phyloP scores from a whole-genome alignment of 1,140 invertebrate species.

The Ridgeia piscesae region DNA sequence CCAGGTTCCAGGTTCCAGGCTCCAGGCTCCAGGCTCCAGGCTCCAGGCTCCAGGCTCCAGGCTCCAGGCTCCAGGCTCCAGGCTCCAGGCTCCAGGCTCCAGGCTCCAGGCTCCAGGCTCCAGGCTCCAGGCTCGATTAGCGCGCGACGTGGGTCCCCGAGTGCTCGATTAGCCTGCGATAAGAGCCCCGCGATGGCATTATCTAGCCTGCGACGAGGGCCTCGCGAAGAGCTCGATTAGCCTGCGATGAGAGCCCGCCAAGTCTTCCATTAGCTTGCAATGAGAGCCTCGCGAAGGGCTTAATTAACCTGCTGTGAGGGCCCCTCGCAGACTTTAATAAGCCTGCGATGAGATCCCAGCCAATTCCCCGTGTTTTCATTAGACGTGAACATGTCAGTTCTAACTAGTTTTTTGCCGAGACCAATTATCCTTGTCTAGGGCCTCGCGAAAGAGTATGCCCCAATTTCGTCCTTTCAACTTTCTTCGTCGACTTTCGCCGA shows the following conservation, averaged over 20 bases:
- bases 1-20: too few relatives aligned
- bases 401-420: background rate
- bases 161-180: background rate
- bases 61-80: too few relatives aligned
- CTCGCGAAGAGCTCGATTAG: background rate
- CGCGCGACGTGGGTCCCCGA: too few relatives aligned
- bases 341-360: background rate
- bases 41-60: too few relatives aligned
- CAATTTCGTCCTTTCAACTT: background rate
- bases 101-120: too few relatives aligned
- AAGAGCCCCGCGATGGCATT: background rate
- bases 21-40: too few relatives aligned
- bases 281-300: background rate
- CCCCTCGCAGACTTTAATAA: background rate
- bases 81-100: too few relatives aligned
- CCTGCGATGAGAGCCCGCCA: background rate
- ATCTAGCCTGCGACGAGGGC: background rate
- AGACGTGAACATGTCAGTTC: background rate
- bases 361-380: background rate
- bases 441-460: background rate
- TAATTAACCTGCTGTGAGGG: background rate
- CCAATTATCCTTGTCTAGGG: background rate
- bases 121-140: too few relatives aligned
- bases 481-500: background rate
- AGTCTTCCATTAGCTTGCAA: background rate